Conservation (phyloP, 2,113 vertebrate genomes). For the Microtus pennsylvanicus region DNA sequence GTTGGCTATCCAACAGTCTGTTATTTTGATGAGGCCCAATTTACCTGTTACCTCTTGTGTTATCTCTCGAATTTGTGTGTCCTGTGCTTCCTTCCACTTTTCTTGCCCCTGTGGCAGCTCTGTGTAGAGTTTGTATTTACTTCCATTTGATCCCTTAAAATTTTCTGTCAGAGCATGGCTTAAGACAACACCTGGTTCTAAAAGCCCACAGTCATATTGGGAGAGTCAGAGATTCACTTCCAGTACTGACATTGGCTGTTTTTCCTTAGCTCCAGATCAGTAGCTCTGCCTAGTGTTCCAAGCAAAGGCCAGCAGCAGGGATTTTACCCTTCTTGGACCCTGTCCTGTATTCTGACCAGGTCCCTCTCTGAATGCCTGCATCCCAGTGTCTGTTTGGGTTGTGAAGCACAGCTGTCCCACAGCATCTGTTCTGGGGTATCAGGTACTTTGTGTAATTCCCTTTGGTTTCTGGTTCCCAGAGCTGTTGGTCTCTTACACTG, state of each 20-base stretch:
- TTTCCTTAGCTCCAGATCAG: neutral
- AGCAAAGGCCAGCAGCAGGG: neutral
- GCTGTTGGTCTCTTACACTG: neutral
- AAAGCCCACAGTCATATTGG: neutral
- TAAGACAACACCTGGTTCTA: neutral
- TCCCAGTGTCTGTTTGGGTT: neutral
- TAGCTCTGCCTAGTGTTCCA: neutral
- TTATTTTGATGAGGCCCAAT: neutral
- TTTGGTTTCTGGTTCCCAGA: neutral
- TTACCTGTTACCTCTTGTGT: neutral
- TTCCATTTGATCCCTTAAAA: neutral
- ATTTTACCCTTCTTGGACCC: too few species aligned
- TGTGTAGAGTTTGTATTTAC: neutral
- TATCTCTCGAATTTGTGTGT: neutral
- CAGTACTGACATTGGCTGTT: neutral
- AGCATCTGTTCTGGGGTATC: neutral
- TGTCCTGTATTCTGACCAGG: neutral
- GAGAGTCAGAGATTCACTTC: neutral
- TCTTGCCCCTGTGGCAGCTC: too few species aligned
- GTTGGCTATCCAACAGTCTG: neutral
- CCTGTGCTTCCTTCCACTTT: neutral
- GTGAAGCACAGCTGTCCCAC: neutral
- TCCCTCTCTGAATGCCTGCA: neutral
- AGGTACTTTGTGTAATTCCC: neutral
- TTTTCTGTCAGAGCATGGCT: neutral